These are phyloP conservation scores for Dryocosmus kuriphilus DNA, from an alignment of 2,888 invertebrate genomes.

Conservation along the genomic window DNA sequence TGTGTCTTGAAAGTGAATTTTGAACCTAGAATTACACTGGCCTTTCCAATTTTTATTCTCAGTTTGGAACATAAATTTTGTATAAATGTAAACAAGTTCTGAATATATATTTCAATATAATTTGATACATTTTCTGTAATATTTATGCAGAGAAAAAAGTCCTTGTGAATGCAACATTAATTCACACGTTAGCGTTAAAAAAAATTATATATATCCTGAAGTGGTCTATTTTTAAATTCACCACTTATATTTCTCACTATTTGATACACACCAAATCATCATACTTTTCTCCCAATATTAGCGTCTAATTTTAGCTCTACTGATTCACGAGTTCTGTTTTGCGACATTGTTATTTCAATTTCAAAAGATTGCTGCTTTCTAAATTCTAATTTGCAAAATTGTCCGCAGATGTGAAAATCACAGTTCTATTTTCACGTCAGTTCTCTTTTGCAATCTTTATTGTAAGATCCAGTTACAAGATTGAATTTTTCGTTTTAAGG, in stretches of 20 bases:
- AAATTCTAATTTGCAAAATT: background rate
- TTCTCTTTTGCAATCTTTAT: background rate
- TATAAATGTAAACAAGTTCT: background rate
- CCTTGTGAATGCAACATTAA: background rate
- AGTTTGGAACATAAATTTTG: background rate
- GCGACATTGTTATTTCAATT: background rate
- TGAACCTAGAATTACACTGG: background rate
- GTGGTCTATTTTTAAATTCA: background rate
- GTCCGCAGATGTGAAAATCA: no score
- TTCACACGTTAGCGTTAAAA: background rate
- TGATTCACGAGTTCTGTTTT: background rate
- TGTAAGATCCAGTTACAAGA: background rate
- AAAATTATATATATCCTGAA: background rate
- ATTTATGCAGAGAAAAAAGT: background rate
- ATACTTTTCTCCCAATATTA: background rate
- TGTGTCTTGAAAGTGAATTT: background rate
- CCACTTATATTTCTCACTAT: background rate
- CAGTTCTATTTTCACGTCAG: background rate
- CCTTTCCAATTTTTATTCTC: background rate
- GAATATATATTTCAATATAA: background rate
- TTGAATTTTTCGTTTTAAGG: background rate
- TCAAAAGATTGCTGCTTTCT: background rate
- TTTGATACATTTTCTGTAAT: background rate
- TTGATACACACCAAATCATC: background rate
- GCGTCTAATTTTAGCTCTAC: background rate